Percentiles rank a stretch among this genome's conserved stretches.
phyloP scores from a whole-genome alignment of 2,113 vertebrate genomes.

The Sphaerodactylus townsendi region DNA sequence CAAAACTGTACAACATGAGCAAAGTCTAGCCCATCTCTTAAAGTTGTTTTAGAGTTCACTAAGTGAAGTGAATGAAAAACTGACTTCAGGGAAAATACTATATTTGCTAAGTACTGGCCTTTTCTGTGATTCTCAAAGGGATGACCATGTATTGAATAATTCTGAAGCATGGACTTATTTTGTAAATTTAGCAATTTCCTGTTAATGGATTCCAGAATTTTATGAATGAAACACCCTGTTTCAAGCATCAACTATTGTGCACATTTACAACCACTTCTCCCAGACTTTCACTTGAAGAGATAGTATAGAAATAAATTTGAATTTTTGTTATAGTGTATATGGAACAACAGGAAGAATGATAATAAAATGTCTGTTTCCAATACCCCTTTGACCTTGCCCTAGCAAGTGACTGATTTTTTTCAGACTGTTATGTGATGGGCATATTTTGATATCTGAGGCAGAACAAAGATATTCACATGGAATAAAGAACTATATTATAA shows the following conservation, averaged over 20 bases:
- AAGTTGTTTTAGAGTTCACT: not conserved
- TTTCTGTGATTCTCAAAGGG: not conserved
- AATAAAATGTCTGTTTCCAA: not conserved
- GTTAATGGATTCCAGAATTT: not conserved
- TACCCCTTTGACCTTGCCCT: conserved; percentile 11
- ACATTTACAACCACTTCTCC: not conserved
- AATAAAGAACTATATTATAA: not conserved
- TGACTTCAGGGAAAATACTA: not conserved
- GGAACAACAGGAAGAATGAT: not conserved
- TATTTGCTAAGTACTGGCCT: not conserved
- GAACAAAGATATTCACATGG: conserved; percentile 26
- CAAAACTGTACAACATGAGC: not conserved
- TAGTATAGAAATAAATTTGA: not conserved
- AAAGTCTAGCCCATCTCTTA: not conserved
- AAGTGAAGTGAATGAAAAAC: not conserved
- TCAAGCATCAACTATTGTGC: not conserved
- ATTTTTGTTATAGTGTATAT: not conserved
- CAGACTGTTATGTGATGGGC: not conserved
- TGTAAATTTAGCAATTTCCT: not conserved
- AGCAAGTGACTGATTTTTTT: not conserved
- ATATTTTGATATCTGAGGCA: conserved; percentile 20
- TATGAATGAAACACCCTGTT: not conserved
- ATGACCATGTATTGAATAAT: not conserved
- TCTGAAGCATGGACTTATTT: not conserved
- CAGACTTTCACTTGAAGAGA: too few species aligned